Evolutionary conservation across 1,140 invertebrate genomes (phyloP).

Genomic region (Ctenoplectra terminalis): DNA sequence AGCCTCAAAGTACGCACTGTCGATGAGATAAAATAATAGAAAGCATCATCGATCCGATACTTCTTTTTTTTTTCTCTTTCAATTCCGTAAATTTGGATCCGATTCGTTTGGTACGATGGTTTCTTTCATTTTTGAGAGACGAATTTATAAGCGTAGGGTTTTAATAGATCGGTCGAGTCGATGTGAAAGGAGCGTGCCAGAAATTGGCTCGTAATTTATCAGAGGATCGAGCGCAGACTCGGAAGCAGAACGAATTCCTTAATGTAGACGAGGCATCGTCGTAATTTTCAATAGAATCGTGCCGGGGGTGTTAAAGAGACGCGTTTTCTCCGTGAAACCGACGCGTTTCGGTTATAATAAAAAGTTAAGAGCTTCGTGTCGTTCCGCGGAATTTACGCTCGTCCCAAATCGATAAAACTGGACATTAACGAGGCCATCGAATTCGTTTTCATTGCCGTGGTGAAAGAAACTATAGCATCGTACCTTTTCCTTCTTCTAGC

Average conservation of each 20-base stretch:
- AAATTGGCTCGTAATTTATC: slow-evolving; percentile 60
- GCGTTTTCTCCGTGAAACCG: slow-evolving; percentile 33
- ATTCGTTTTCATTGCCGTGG: slow-evolving; percentile 73
- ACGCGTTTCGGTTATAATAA: slow-evolving; percentile 14
- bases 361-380: slow-evolving; percentile 12
- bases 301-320: slow-evolving; percentile 47
- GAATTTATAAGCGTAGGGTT: background rate
- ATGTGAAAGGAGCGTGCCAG: slow-evolving; percentile 43
- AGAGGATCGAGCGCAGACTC: slow-evolving; percentile 42
- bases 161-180: slow-evolving; percentile 22
- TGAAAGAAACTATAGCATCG: slow-evolving; percentile 69
- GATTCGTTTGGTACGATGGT: background rate
- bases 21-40: background rate
- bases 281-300: slow-evolving; percentile 58
- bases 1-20: too few relatives aligned
- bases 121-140: background rate
- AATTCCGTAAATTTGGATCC: too few relatives aligned
- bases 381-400: slow-evolving; percentile 61
- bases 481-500: slow-evolving; percentile 3
- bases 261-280: slow-evolving; percentile 44
- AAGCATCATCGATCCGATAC: too few relatives aligned
- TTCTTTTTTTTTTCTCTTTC: too few relatives aligned
- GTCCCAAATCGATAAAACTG: slow-evolving; percentile 76
- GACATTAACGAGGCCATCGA: slow-evolving; percentile 80
- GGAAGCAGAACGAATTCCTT: slow-evolving; percentile 64